phyloP scores from a whole-genome alignment of 2,797 vertebrate species.

The Sebastiscus tertius region DNA sequence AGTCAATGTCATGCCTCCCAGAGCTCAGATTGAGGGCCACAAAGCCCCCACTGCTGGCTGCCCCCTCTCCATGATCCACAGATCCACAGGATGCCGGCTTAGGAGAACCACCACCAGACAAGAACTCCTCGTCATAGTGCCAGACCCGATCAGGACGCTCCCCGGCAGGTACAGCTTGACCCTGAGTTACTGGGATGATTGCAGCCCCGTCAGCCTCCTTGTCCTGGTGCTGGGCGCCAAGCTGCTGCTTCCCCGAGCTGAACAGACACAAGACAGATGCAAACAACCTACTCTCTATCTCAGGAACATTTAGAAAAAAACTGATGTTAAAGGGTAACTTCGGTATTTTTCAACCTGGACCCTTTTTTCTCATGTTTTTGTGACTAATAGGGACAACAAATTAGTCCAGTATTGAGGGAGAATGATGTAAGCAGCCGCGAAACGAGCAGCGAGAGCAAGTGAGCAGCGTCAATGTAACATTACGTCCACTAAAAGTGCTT shows the following conservation, averaged over 20 bases:
- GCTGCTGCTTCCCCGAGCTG: slow-evolving; percentile 87
- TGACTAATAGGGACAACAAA: no score
- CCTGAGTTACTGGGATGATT: slow-evolving; percentile 57
- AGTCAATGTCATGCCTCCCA: slow-evolving; percentile 92
- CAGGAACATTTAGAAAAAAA: neutral
- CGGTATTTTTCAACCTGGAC: no score
- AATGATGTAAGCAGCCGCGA: no score
- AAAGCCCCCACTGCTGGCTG: slow-evolving; percentile 90
- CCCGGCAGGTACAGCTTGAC: slow-evolving; percentile 44
- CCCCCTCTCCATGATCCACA: slow-evolving; percentile 89
- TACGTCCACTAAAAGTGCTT: no score
- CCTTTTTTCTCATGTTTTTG: no score
- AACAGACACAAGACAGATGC: slow-evolving; percentile 31
- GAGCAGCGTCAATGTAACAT: no score
- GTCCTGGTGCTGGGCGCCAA: slow-evolving; percentile 58
- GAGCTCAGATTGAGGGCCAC: slow-evolving; percentile 96
- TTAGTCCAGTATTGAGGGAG: no score
- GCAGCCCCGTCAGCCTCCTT: slow-evolving; percentile 56
- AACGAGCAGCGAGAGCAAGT: no score
- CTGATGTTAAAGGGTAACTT: neutral
- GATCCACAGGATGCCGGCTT: slow-evolving; percentile 89
- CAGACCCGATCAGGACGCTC: slow-evolving; percentile 86
- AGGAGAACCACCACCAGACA: slow-evolving; percentile 86
- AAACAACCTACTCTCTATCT: neutral
- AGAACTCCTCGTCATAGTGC: slow-evolving; percentile 95